Percentiles rank a stretch among this genome's conserved stretches.
Evolutionary conservation across 1,140 invertebrate genomes (phyloP).

Genomic region (Drosophila eugracilis): DNA sequence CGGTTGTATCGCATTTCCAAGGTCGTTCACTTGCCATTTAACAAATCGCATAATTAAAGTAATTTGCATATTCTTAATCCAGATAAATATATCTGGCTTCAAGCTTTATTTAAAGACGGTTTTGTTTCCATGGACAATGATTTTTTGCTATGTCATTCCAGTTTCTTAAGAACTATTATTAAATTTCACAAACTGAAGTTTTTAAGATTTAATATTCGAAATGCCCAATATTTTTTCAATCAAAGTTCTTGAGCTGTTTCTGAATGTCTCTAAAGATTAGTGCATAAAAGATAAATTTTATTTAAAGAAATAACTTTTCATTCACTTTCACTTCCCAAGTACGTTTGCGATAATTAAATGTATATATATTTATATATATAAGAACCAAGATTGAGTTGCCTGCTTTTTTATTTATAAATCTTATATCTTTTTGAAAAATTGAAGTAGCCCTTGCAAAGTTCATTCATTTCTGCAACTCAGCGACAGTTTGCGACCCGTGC

Average conservation of each 20-base stretch:
- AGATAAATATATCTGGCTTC: background rate
- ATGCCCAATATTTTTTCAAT: too few relatives aligned
- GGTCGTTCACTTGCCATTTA: slow-evolving; percentile 19
- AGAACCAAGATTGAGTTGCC: too few relatives aligned
- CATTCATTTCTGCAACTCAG: slow-evolving; percentile 11
- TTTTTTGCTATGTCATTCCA: background rate
- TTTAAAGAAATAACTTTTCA: too few relatives aligned
- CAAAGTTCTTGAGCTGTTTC: too few relatives aligned
- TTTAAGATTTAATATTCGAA: too few relatives aligned
- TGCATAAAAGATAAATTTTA: background rate
- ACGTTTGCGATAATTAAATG: too few relatives aligned
- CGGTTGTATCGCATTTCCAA: slow-evolving; percentile 23
- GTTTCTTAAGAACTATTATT: too few relatives aligned
- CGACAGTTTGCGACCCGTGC: slow-evolving; percentile 35
- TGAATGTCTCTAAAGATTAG: too few relatives aligned
- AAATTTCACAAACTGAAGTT: too few relatives aligned
- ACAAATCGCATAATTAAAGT: slow-evolving; percentile 24
- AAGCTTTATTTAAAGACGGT: background rate
- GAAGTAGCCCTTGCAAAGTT: slow-evolving; percentile 1
- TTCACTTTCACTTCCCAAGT: too few relatives aligned
- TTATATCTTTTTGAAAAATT: background rate
- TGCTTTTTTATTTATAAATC: background rate
- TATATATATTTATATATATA: too few relatives aligned
- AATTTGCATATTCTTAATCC: slow-evolving; percentile 22
- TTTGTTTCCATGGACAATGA: background rate